phyloP scores from a whole-genome alignment of 2,888 invertebrate genomes.

The Epirrhoe alternata region DNA sequence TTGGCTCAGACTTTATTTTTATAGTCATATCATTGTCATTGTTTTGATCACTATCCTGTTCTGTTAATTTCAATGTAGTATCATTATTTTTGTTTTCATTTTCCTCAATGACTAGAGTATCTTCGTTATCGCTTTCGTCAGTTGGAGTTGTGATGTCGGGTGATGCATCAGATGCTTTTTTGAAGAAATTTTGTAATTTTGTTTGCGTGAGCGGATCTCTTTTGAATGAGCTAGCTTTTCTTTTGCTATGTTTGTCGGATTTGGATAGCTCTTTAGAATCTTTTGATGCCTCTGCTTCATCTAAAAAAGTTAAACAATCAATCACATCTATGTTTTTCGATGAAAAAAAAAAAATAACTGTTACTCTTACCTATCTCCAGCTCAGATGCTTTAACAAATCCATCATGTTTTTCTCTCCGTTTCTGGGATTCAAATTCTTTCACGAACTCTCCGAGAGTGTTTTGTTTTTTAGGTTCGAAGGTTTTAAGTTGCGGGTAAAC shows the following conservation, averaged over 20 bases:
- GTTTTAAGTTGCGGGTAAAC: conserved; percentile 83
- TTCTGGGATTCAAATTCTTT: conserved; percentile 78
- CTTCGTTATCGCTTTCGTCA: conserved; percentile 65
- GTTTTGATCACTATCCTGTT: conserved; percentile 41
- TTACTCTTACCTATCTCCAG: conserved; percentile 61
- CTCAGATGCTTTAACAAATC: conserved; percentile 73
- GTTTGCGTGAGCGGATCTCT: conserved; percentile 80
- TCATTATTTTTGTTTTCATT: conserved; percentile 48
- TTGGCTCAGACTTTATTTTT: conserved; percentile 50
- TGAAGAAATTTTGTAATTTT: conserved; percentile 74
- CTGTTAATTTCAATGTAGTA: conserved; percentile 57
- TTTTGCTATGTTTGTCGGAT: conserved; percentile 75
- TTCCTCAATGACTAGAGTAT: conserved; percentile 67
- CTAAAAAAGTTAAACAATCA: conserved; percentile 43
- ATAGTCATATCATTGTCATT: conserved; percentile 61
- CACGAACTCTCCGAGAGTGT: conserved; percentile 77
- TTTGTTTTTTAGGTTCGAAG: conserved; percentile 82
- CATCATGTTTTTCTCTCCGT: conserved; percentile 48
- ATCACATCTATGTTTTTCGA: neutral
- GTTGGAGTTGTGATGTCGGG: conserved; percentile 50
- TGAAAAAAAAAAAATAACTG: neutral
- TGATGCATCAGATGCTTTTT: conserved; percentile 61
- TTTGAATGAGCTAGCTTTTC: conserved; percentile 79
- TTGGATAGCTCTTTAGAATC: conserved; percentile 63
- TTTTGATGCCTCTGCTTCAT: conserved; percentile 53